Percentiles rank a stretch among this genome's conserved stretches.
phyloP scores from a whole-genome alignment of 35 echinoderm and acorn worm genomes.

The Apostichopus japonicus region DNA sequence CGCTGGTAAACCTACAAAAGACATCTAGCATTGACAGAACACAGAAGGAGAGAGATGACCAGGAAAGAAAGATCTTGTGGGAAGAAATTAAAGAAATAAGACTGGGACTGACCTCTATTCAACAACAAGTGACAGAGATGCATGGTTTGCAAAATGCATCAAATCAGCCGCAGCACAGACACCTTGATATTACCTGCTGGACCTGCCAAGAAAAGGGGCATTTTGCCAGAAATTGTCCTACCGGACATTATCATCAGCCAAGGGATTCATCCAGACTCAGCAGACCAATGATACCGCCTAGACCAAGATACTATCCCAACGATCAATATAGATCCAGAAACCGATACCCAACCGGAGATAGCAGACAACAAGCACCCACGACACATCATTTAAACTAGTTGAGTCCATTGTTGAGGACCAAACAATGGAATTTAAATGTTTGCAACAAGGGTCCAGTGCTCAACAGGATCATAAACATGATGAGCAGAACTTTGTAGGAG shows the following conservation, averaged over 20 bases:
- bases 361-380: neutral
- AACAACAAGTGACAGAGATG: neutral
- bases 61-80: too few relatives aligned
- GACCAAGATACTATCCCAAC: neutral
- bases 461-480: neutral
- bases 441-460: neutral
- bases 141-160: neutral
- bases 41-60: too few relatives aligned
- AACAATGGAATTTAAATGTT: neutral
- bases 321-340: neutral
- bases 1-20: too few relatives aligned
- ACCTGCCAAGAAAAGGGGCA: constrained; percentile 11
- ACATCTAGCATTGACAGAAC: too few relatives aligned
- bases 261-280: neutral
- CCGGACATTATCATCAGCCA: neutral
- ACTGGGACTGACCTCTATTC: neutral
- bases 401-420: constrained; percentile 49
- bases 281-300: neutral
- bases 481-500: constrained; percentile 3
- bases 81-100: constrained; percentile 1
- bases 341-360: neutral
- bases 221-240: neutral
- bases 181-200: neutral
- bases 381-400: constrained; percentile 32
- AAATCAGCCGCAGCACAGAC: neutral